A percentile compares a stretch with the other conserved stretches of the same genome.
Conservation (phyloP, 2,888 invertebrate species). For the Hartigia nigra region DNA sequence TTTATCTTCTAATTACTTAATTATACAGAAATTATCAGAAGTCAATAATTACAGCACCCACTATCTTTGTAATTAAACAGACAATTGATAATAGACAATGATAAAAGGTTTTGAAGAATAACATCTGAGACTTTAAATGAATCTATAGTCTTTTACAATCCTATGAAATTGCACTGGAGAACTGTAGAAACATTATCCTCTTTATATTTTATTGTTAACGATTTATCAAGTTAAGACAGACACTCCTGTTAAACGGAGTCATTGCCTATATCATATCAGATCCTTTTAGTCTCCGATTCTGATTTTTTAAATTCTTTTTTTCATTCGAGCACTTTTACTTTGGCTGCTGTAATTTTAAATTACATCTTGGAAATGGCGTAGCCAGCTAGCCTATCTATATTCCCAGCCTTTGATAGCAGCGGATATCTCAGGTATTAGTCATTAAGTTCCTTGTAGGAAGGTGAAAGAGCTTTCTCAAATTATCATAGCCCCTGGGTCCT, state of each 20-base stretch:
- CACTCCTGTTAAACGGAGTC: neutral
- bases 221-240: neutral
- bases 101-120: neutral
- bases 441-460: constrained; percentile 10
- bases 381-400: neutral
- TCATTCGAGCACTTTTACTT: neutral
- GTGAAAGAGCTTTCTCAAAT: constrained; percentile 19
- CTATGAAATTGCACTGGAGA: neutral
- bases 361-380: neutral
- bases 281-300: neutral
- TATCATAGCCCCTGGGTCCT: constrained; percentile 20
- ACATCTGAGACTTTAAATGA: neutral
- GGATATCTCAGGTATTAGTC: constrained; percentile 3
- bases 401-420: neutral
- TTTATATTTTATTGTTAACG: neutral
- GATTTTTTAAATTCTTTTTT: neutral
- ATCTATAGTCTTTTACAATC: neutral
- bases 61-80: neutral
- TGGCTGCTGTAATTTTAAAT: neutral
- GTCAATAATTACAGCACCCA: neutral
- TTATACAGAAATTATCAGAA: neutral
- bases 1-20: neutral
- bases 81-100: neutral
- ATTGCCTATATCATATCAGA: neutral
- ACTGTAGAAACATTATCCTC: neutral